Conservation (phyloP, 2,888 invertebrate species). For the Poecilus cupreus region DNA sequence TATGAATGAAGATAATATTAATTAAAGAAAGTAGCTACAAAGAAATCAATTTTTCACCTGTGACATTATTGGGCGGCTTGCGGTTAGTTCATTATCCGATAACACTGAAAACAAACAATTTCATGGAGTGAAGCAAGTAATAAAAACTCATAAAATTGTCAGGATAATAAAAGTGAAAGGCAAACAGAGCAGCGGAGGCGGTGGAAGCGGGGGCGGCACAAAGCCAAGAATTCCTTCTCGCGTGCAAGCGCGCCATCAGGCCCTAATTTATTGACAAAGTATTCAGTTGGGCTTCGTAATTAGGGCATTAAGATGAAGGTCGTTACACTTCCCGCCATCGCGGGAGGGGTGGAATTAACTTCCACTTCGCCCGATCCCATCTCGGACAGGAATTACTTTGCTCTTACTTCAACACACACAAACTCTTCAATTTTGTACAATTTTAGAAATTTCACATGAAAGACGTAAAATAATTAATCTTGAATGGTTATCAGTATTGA, state of each 20-base stretch:
- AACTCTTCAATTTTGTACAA: no score
- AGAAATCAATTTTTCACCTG: slow-evolving; percentile 26
- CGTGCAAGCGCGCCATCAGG: slow-evolving; percentile 45
- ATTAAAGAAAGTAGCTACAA: background rate
- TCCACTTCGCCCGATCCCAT: background rate
- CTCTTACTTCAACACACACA: no score
- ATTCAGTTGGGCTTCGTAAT: slow-evolving; percentile 53
- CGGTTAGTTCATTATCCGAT: slow-evolving; percentile 24
- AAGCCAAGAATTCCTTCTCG: slow-evolving; percentile 37
- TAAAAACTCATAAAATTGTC: slow-evolving; percentile 37
- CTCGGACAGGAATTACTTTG: background rate
- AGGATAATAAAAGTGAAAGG: slow-evolving; percentile 42
- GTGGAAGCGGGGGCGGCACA: slow-evolving; percentile 1
- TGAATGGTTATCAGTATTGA: no score
- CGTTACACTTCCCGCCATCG: slow-evolving; percentile 46
- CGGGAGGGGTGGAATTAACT: background rate
- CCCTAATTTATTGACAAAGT: slow-evolving; percentile 56
- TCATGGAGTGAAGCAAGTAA: slow-evolving; percentile 22
- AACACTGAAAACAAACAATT: background rate
- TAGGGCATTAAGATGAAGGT: slow-evolving; percentile 59
- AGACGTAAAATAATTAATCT: no score
- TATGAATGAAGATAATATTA: background rate
- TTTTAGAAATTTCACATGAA: no score
- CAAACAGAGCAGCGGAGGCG: background rate
- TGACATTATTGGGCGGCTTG: background rate